Conservation (phyloP, 2,888 invertebrate genomes). For the Coelopa pilipes region DNA sequence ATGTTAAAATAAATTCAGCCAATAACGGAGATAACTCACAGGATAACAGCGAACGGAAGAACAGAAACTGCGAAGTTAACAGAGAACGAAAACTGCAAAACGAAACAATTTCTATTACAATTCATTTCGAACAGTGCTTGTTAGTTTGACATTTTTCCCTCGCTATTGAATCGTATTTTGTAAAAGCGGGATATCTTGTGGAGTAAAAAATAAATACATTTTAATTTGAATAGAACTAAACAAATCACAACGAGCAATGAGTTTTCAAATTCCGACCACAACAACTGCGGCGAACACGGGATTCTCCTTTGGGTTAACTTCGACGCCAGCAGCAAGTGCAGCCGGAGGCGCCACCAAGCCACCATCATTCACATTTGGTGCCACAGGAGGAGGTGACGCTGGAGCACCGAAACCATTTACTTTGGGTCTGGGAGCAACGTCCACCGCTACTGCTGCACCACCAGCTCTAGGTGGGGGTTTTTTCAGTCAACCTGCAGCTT, state of each 20-base stretch:
- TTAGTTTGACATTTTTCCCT: too few species aligned
- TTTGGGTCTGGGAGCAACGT: slow-evolving; percentile 26
- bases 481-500: slow-evolving; percentile 2
- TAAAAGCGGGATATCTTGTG: too few species aligned
- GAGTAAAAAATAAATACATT: too few species aligned
- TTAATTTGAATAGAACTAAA: not conserved
- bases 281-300: slow-evolving; percentile 37
- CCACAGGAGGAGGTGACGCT: slow-evolving; percentile 32
- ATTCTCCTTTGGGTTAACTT: slow-evolving; percentile 39
- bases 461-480: slow-evolving; percentile 18
- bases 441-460: slow-evolving; percentile 28
- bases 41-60: too few species aligned
- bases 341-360: slow-evolving; percentile 34
- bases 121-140: too few species aligned
- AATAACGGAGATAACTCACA: too few species aligned
- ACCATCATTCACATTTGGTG: slow-evolving; percentile 36
- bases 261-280: slow-evolving; percentile 40
- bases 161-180: too few species aligned
- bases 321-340: slow-evolving; percentile 60
- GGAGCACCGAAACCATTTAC: slow-evolving; percentile 36
- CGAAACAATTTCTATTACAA: too few species aligned
- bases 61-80: too few species aligned
- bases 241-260: slow-evolving; percentile 28
- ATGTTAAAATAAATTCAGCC: too few species aligned
- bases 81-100: too few species aligned